Conservation (phyloP, 1,140 invertebrate genomes). For the Helicoverpa armigera region DNA sequence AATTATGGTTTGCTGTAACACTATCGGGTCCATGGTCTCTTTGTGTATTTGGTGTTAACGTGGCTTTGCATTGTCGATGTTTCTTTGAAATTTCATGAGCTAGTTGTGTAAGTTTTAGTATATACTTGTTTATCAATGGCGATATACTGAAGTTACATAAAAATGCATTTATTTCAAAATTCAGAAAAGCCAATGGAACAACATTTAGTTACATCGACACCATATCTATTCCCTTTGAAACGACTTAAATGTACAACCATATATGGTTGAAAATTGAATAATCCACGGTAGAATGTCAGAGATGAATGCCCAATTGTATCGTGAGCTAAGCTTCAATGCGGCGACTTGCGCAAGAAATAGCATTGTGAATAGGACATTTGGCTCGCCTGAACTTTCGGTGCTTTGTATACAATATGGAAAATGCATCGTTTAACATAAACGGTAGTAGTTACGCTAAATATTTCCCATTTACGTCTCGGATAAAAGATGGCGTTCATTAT, state of each 20-base stretch:
- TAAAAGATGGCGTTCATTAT: not conserved
- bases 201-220: not conserved
- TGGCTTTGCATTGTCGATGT: too few relatives aligned
- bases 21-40: not conserved
- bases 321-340: slow-evolving; percentile 27
- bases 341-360: slow-evolving; percentile 19
- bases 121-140: not conserved
- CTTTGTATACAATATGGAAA: slow-evolving; percentile 22
- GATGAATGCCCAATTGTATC: slow-evolving; percentile 34
- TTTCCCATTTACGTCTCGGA: not conserved
- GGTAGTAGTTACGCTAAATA: not conserved
- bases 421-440: slow-evolving; percentile 16
- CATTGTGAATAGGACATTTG: slow-evolving; percentile 19
- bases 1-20: slow-evolving; percentile 44
- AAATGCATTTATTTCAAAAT: slow-evolving; percentile 2
- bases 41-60: not conserved
- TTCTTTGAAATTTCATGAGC: not conserved
- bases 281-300: slow-evolving; percentile 20
- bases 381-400: slow-evolving; percentile 1
- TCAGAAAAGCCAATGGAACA: not conserved
- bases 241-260: not conserved
- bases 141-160: not conserved
- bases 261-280: slow-evolving; percentile 1
- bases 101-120: not conserved
- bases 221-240: not conserved